Evolutionary conservation across 2,888 invertebrate genomes (phyloP).

Genomic region (Pollenia amentaria): DNA sequence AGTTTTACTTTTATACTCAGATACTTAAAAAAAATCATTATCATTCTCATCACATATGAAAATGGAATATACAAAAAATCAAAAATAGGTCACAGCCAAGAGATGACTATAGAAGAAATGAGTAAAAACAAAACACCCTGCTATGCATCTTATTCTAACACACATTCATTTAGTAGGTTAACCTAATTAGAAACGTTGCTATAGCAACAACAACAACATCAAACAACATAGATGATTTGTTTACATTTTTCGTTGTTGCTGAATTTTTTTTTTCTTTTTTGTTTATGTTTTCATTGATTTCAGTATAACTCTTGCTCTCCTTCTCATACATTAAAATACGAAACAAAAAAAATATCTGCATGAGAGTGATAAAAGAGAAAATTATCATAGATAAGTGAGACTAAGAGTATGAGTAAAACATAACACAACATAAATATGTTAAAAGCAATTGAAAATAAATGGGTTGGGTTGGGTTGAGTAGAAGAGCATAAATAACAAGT

Average conservation of each 20-base stretch:
- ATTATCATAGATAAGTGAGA: background rate
- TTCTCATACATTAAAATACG: background rate
- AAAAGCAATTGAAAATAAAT: conserved; percentile 1
- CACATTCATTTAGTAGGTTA: conserved; percentile 33
- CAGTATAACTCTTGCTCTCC: background rate
- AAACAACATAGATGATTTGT: conserved; percentile 43
- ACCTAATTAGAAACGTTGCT: conserved; percentile 64
- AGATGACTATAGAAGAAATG: conserved; percentile 43
- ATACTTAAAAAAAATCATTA: conserved; percentile 4
- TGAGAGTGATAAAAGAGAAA: conserved; percentile 45
- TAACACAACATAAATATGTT: background rate
- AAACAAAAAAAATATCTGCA: background rate
- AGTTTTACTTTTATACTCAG: conserved; percentile 11
- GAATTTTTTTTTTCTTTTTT: conserved; percentile 18
- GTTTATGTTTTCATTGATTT: conserved; percentile 27
- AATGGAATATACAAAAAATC: background rate
- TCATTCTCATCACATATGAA: background rate
- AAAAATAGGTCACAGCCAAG: conserved; percentile 67
- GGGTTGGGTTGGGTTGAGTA: conserved; percentile 37
- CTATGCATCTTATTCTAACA: conserved; percentile 59
- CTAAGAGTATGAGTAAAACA: background rate
- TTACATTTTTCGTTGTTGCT: conserved; percentile 55
- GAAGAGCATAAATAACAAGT: conserved; percentile 16
- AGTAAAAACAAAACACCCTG: background rate
- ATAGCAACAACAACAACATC: conserved; percentile 14